Evolutionary conservation across 2,113 vertebrate species (phyloP).

Genomic region (Mugil cephalus): DNA sequence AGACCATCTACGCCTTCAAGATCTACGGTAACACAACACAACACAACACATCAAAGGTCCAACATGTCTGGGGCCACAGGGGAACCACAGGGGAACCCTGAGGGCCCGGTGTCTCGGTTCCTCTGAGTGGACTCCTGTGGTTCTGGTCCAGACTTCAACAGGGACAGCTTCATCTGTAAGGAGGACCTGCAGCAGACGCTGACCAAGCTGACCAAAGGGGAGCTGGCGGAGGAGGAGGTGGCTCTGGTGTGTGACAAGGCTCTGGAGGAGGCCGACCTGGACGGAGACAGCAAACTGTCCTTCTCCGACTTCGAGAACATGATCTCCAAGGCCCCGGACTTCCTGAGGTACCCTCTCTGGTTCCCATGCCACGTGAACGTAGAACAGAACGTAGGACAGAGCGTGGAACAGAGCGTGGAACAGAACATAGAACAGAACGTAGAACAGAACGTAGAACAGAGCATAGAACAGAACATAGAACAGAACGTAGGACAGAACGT

Average conservation of each 20-base stretch:
- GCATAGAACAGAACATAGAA: too few species aligned
- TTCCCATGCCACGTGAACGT: too few species aligned
- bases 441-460: too few species aligned
- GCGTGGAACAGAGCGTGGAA: too few species aligned
- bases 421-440: too few species aligned
- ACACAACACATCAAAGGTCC: too few species aligned
- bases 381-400: too few species aligned
- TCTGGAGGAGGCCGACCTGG: conserved; percentile 95
- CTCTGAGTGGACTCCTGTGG: background rate
- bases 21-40: conserved; percentile 90
- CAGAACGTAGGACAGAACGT: too few species aligned
- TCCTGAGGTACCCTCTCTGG: conserved; percentile 88
- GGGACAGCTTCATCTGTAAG: conserved; percentile 96
- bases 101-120: too few species aligned
- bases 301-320: conserved; percentile 97
- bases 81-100: too few species aligned
- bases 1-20: conserved; percentile 97
- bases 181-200: conserved; percentile 90
- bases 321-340: conserved; percentile 97
- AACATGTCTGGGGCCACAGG: too few species aligned
- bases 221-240: conserved; percentile 92
- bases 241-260: conserved; percentile 93
- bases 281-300: conserved; percentile 92
- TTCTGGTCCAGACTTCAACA: conserved; percentile 90
- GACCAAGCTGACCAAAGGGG: conserved; percentile 92